A percentile compares a stretch with the other conserved stretches of the same genome.
Conservation (phyloP, 2,888 invertebrate species). For the Ethmia dodecea region DNA sequence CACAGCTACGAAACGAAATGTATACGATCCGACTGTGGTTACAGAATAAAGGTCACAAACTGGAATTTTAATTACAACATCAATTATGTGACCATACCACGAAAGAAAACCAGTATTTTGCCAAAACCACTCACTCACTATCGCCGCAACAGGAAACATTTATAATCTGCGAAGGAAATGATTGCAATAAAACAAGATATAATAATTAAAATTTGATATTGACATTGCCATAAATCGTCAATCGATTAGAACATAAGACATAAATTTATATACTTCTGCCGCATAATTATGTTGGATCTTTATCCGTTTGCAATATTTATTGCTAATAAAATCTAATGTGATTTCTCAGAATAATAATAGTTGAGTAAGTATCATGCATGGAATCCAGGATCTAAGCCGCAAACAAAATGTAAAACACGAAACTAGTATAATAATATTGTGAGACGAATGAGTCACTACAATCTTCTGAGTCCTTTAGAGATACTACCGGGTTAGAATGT, state of each 20-base stretch:
- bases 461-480: no score
- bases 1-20: no score
- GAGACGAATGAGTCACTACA: neutral
- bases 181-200: slow-evolving; percentile 24
- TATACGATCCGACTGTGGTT: neutral
- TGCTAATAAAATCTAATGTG: slow-evolving; percentile 2
- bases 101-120: no score
- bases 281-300: no score
- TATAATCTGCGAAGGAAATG: slow-evolving; percentile 26
- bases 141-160: slow-evolving; percentile 16
- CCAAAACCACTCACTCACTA: no score
- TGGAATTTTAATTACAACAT: slow-evolving; percentile 8
- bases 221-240: no score
- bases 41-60: slow-evolving; percentile 7
- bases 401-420: neutral
- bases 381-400: slow-evolving; percentile 36
- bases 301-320: slow-evolving; percentile 7
- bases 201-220: slow-evolving; percentile 23
- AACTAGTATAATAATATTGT: neutral
- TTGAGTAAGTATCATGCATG: slow-evolving; percentile 26
- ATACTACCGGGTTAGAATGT: no score
- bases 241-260: no score
- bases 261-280: no score
- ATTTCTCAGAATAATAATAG: slow-evolving; percentile 22
- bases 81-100: no score